phyloP scores from a whole-genome alignment of 2,113 vertebrate genomes.

The Choloepus hoffmanni region DNA sequence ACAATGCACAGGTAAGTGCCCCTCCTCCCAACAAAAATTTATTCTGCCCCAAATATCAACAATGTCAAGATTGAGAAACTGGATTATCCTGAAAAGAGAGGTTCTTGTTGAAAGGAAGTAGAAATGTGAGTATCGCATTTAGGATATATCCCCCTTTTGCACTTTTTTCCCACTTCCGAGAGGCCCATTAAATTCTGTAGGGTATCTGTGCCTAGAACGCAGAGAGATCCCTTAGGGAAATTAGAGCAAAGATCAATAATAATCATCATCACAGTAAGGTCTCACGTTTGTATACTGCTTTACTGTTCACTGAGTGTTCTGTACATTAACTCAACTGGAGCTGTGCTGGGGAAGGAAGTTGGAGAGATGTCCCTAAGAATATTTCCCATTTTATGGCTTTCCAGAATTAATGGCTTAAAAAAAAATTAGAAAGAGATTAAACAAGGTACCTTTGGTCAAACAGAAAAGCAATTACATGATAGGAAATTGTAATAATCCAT shows the following conservation, averaged over 20 bases:
- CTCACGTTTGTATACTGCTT: background rate
- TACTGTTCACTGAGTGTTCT: background rate
- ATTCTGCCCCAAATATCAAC: background rate
- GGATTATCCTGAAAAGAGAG: conserved; percentile 43
- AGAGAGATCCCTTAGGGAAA: background rate
- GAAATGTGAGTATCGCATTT: background rate
- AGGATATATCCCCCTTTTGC: background rate
- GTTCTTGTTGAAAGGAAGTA: conserved; percentile 35
- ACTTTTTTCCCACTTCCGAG: background rate
- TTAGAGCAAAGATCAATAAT: conserved; percentile 55
- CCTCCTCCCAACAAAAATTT: background rate
- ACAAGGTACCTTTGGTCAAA: conserved; percentile 78
- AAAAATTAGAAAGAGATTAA: conserved; percentile 82
- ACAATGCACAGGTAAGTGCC: background rate
- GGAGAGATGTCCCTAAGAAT: conserved; percentile 66
- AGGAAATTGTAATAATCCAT: conserved; percentile 80
- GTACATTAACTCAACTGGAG: background rate
- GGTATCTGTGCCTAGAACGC: background rate
- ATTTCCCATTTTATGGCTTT: conserved; percentile 66
- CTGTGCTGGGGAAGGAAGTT: background rate
- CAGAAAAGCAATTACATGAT: conserved; percentile 80
- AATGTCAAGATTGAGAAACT: rapidly evolving
- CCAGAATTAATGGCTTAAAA: conserved; percentile 73
- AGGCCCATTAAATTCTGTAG: background rate
- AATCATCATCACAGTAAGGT: background rate